These are phyloP conservation scores for Thomomys bottae DNA, from an alignment of 2,113 vertebrate species.

Conservation along the genomic window DNA sequence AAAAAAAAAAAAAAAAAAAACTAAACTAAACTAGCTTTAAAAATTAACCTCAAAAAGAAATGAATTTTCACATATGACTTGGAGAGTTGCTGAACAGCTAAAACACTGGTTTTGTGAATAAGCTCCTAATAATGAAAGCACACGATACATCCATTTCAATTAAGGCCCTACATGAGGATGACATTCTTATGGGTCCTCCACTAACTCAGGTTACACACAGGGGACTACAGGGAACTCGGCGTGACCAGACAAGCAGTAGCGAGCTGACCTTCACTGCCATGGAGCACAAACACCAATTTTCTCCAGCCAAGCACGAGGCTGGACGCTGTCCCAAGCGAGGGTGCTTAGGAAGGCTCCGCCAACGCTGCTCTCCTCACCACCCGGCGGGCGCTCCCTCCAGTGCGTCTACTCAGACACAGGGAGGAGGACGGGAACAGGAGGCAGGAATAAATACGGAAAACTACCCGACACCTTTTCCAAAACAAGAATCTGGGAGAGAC, in stretches of 20 bases:
- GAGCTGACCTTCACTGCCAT: neutral
- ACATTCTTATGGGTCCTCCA: neutral
- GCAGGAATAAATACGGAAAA: neutral
- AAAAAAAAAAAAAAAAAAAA: no score
- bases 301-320: neutral
- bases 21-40: no score
- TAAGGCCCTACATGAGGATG: neutral
- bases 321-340: neutral
- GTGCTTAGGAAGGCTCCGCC: neutral
- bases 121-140: constrained; percentile 3
- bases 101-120: constrained; percentile 17
- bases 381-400: neutral
- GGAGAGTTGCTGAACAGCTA: neutral
- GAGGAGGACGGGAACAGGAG: accelerated
- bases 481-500: neutral
- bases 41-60: constrained; percentile 2
- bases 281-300: neutral
- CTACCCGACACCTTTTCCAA: neutral
- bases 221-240: neutral
- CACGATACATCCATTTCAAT: neutral
- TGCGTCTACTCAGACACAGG: neutral
- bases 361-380: neutral
- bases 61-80: neutral
- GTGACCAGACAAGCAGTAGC: neutral
- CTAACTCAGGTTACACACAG: neutral